Base-by-base conservation (phyloP, 2,888 invertebrate species). In the Tiliacea citrago region DNA sequence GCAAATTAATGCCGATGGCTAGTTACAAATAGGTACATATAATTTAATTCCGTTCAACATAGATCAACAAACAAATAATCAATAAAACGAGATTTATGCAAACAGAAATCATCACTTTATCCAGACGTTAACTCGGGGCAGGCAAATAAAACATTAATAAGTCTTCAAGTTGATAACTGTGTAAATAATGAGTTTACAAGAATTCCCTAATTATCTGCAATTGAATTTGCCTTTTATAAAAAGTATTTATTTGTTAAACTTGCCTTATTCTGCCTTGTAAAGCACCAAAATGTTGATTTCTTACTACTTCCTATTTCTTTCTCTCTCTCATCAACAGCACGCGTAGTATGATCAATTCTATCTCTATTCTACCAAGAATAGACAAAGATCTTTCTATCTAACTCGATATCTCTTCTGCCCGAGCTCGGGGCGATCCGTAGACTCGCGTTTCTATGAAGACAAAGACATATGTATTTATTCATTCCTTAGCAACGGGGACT, bases 111-210 rank as follows among this genome's bases (percentile, higher is more conserved):
- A 57, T 21, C 75, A 84, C 70, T 84, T 86, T 63, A 79, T 57
- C 67, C 76, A 61, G 75, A 72, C 55, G 39, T 67, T 66, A 67
- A 81, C 73, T 77, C 62, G 12, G 60, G 35, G 73, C 55, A 65
- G 51, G 58, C 71, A 84, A 86, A 84, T 77, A 86, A 84, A 77
- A 68, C 68, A 73, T 75, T 71, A 77, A 86, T 81, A 75, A 80
- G 63, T 67, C 71, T 70, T 83, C 55, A 60, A 79, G 47, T 83
- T 81, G 74, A 79, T 79, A 73, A 72, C 49, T 55, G 29, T 29
- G 78, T 73, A 65, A 81, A 83, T 66, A 73, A 13, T 0, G n/a
- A 73, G 24, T 61, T n/a, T 4, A 67, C 49, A 24, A 62, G 78
- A 53, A 75, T n/a, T 70, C 16, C 3, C 21, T 81, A 61, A 77